Evolutionary conservation across 2,797 vertebrate genomes (phyloP), one percentile per base, ranked within the genome.

Genomic region (Hoplostethus atlanticus): DNA sequence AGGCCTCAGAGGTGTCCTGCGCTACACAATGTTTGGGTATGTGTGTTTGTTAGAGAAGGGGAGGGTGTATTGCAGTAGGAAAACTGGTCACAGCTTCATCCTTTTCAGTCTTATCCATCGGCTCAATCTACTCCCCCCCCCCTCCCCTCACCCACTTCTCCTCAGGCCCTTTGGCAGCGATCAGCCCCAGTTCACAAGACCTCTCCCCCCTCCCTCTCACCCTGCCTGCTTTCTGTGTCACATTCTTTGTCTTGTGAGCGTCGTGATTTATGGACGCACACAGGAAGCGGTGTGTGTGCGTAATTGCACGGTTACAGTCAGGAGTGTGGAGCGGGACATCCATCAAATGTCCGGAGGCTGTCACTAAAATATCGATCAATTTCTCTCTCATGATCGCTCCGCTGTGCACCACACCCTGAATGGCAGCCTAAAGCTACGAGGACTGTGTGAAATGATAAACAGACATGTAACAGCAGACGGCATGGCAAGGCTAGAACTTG

Each of bases 191-290:
- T 84, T 88, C 87, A 83, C 64, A 72, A 77, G 82, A 76, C 80
- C 71, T 68, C 65, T 48, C 25, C 74, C 75, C 56, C 10, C 16
- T 68, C 58, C 72, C 25, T 64, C 75, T 73, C 84, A 77, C 82
- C 56, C 73, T 73, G 64, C 55, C 73, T 77, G 51, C 64, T 85
- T 59, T 73, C 73, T 62, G 52, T 80, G 83, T 89, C 83, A 84
- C 90, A 89, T 88, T 93, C 87, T 88, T 90, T 88, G 87, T 89
- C 86, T 91, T 83, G 86, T 83, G 85, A 88, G 83, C 5, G 17
- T 59, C 10, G 53, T 84, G 86, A 90, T 92, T 91, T 89, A 91
- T 91, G 85, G 82, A 76, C 5, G 3, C 76, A 87, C 79, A 79
- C 72, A 83, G 89, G 89, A 91, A 90, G 82, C 57, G 21, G 42